Conservation (phyloP, 2,113 vertebrate genomes). For the Chitala chitala region DNA sequence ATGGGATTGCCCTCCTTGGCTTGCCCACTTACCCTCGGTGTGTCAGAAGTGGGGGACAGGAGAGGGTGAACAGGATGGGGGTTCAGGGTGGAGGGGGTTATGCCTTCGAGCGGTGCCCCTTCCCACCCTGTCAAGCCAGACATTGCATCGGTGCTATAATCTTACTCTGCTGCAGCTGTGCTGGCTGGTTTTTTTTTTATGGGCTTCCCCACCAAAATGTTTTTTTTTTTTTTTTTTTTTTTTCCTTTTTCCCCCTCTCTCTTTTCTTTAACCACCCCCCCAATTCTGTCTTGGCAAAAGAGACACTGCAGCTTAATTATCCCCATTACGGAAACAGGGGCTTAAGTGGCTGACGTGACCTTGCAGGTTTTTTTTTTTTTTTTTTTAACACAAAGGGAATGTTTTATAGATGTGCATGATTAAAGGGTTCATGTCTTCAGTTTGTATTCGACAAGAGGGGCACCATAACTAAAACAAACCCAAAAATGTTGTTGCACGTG, state of each 20-base stretch:
- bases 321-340: conserved; percentile 42
- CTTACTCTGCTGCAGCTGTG: conserved; percentile 51
- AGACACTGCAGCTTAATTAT: conserved; percentile 56
- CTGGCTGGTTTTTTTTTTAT: no score
- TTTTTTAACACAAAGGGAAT: background rate
- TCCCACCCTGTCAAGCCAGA: conserved; percentile 42
- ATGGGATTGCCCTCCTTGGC: conserved; percentile 51
- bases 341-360: background rate
- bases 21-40: conserved; percentile 53
- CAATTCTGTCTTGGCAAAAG: conserved; percentile 45
- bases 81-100: background rate
- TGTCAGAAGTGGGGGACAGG: no score
- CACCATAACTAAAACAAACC: conserved; percentile 33
- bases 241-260: no score
- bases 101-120: background rate
- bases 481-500: conserved; percentile 8
- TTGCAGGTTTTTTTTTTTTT: background rate
- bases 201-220: no score
- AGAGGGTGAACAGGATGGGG: conserved; percentile 37
- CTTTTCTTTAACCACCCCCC: no score
- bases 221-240: no score
- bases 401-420: conserved; percentile 40
- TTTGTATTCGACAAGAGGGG: conserved; percentile 24
- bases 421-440: conserved; percentile 34
- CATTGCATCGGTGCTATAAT: no score